These are phyloP conservation scores for Brachyistius frenatus DNA, from an alignment of 2,113 vertebrate species.

Conservation along the genomic window DNA sequence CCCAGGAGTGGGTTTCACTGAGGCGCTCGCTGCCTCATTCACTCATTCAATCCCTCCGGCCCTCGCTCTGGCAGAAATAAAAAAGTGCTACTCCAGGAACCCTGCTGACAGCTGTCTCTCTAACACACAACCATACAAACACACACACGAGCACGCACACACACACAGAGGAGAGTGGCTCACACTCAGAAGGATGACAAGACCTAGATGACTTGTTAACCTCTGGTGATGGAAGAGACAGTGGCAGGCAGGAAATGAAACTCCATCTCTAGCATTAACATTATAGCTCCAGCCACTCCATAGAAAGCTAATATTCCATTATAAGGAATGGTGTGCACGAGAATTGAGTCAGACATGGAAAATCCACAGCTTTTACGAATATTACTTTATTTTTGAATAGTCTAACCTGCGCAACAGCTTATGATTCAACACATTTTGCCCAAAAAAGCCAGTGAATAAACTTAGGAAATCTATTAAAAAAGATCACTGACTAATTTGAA, in stretches of 20 bases:
- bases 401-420: neutral
- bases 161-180: slow-evolving; percentile 30
- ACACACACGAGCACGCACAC: too few relatives aligned
- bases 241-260: slow-evolving; percentile 47
- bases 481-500: slow-evolving; percentile 14
- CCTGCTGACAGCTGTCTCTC: slow-evolving; percentile 80
- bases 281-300: slow-evolving; percentile 16
- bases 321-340: slow-evolving; percentile 1
- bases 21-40: slow-evolving; percentile 75
- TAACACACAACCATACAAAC: slow-evolving; percentile 49
- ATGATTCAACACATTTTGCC: neutral
- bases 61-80: slow-evolving; percentile 75
- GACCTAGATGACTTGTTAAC: slow-evolving; percentile 86
- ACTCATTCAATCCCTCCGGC: slow-evolving; percentile 79
- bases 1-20: slow-evolving; percentile 77
- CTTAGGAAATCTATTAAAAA: neutral
- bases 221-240: slow-evolving; percentile 62
- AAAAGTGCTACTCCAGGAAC: slow-evolving; percentile 79
- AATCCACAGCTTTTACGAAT: neutral
- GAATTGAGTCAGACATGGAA: slow-evolving; percentile 4
- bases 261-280: slow-evolving; percentile 28
- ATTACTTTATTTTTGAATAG: neutral
- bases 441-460: neutral
- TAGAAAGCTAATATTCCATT: slow-evolving; percentile 10
- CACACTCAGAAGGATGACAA: slow-evolving; percentile 75